Percentiles rank a stretch among this genome's conserved stretches.
These are phyloP conservation scores for Vidua macroura DNA, from an alignment of 2,113 vertebrate species.

Conservation along the genomic window DNA sequence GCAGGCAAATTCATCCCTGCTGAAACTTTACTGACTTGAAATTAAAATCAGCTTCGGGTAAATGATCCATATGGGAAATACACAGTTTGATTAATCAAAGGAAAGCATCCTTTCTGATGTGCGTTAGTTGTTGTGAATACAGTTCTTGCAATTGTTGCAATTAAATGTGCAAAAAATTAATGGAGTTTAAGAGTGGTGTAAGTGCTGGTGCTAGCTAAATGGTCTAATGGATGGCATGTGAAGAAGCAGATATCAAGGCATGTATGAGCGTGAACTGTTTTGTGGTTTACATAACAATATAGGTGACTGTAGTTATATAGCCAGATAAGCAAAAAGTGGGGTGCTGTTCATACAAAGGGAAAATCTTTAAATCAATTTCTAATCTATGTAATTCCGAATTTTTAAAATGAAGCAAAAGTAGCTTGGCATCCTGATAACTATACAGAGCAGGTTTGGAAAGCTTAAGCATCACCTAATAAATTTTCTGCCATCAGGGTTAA, in stretches of 20 bases:
- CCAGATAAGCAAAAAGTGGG: neutral
- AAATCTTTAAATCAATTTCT: neutral
- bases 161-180: neutral
- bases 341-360: neutral
- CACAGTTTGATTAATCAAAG: neutral
- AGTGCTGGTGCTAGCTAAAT: neutral
- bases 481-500: neutral
- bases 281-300: neutral
- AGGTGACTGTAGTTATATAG: fast-evolving
- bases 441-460: neutral
- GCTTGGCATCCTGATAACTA: neutral
- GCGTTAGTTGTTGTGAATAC: neutral
- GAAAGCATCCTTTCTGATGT: neutral
- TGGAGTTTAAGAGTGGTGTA: neutral
- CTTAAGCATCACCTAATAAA: neutral
- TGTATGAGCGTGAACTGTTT: neutral
- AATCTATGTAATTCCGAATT: neutral
- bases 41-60: neutral
- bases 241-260: neutral
- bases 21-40: neutral
- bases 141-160: neutral
- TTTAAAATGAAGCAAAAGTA: neutral
- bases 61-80: neutral
- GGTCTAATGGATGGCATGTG: neutral
- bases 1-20: neutral